Conservation (phyloP, 2,113 vertebrate species). For the Plecotus auritus region DNA sequence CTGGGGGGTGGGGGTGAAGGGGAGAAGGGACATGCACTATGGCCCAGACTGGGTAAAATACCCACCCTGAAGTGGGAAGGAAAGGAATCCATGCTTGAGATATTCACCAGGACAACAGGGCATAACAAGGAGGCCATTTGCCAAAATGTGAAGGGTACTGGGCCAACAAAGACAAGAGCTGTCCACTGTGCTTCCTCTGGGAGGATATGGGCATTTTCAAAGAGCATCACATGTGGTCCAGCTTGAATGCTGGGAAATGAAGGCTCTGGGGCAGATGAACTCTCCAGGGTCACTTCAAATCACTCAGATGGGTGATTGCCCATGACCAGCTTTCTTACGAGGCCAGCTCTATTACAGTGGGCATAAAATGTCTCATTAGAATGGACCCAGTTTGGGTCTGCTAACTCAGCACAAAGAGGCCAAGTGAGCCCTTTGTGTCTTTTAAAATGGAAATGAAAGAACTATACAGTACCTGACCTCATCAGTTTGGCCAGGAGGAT, state of each 20-base stretch:
- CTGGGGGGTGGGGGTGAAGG: neutral
- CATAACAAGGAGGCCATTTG: neutral
- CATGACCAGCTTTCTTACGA: constrained; percentile 55
- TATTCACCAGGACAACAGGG: neutral
- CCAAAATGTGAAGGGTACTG: neutral
- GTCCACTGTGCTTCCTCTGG: neutral
- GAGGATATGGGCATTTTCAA: constrained; percentile 31
- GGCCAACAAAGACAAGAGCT: neutral
- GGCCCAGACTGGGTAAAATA: neutral
- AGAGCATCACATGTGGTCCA: neutral
- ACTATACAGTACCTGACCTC: neutral
- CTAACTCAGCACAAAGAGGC: constrained; percentile 45
- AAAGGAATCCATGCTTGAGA: neutral
- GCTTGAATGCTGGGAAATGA: constrained; percentile 48
- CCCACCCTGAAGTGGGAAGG: neutral
- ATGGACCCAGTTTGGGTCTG: constrained; percentile 40
- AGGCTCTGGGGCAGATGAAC: constrained; percentile 26
- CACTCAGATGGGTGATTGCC: constrained; percentile 56
- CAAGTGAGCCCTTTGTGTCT: constrained; percentile 22
- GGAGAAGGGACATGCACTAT: neutral
- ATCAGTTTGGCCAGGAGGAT: neutral
- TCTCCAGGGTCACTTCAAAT: constrained; percentile 41
- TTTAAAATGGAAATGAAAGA: constrained; percentile 56
- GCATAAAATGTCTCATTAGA: constrained; percentile 57
- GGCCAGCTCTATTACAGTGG: constrained; percentile 26